These are phyloP conservation scores for Pachyseris speciosa DNA, from an alignment of 64 coral and sea anemone genomes.

Conservation along the genomic window DNA sequence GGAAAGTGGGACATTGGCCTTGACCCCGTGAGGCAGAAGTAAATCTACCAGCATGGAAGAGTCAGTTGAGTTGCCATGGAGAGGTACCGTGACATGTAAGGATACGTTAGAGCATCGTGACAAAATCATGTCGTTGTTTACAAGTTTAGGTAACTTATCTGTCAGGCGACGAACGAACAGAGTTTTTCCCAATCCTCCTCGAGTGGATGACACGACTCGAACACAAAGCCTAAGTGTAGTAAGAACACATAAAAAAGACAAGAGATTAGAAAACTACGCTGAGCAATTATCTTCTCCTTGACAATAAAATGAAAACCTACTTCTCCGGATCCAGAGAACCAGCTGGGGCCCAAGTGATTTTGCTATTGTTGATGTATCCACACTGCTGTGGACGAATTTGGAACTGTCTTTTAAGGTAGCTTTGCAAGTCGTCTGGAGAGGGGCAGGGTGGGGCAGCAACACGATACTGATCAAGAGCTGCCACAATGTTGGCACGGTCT, in stretches of 20 bases:
- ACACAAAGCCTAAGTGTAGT: constrained; percentile 56
- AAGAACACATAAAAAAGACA: neutral
- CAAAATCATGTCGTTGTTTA: constrained; percentile 66
- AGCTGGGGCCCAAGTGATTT: constrained; percentile 71
- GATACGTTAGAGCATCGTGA: neutral
- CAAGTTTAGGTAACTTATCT: constrained; percentile 46
- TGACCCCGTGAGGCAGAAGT: constrained; percentile 59
- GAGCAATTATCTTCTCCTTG: neutral
- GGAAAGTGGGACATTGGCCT: constrained; percentile 79
- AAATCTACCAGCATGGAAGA: constrained; percentile 49
- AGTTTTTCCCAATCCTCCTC: constrained; percentile 79
- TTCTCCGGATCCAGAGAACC: constrained; percentile 68
- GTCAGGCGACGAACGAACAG: constrained; percentile 66
- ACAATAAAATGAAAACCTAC: constrained; percentile 4
- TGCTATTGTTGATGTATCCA: constrained; percentile 50
- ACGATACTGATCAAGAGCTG: constrained; percentile 82
- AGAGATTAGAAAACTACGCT: neutral
- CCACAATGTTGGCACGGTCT: constrained; percentile 76
- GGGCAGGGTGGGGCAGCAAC: constrained; percentile 53
- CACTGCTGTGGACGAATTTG: neutral
- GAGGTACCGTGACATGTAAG: constrained; percentile 69
- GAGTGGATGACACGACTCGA: constrained; percentile 69
- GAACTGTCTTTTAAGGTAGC: constrained; percentile 73
- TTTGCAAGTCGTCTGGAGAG: constrained; percentile 11
- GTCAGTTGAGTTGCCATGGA: constrained; percentile 85